Base-by-base conservation (phyloP, 2,797 vertebrate genomes). In the Esox masquinongy region DNA sequence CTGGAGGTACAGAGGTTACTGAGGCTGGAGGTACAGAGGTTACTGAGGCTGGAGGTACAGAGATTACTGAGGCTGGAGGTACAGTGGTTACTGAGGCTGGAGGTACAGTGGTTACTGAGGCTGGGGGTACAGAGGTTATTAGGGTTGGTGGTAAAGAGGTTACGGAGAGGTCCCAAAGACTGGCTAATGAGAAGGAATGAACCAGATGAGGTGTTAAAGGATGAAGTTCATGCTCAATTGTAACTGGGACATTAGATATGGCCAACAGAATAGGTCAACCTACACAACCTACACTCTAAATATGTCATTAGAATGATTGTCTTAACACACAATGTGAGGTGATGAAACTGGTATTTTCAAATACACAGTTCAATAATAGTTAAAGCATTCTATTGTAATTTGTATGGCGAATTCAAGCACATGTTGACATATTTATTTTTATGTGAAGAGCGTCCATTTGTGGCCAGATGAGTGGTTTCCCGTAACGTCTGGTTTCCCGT, bases 121-220 rank as follows among this genome's bases (percentile, higher is more conserved):
- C 36, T 39, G 36, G 36, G 5, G 36, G 5, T 39, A 39, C 36
- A 39, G 36, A 39, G 36, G 36, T 39, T 39, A 39, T 39, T 39
- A 82, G 77, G 79, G 76, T 79, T 70, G 68, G 70, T 78, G 86
- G 80, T 85, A 50, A 15, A 81, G 77, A 72, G 84, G 84, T 90
- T 84, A 81, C 26, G 81, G 81, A 82, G 74, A 77, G 69, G 67
- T 80, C 83, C 83, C 85, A 78, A 39, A 84, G 82, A 82, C 17
- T n/a, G 6, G 75, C 69, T 88, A 83, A 88, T 90, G 87, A 87
- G 68, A 84, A 89, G 88, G 72, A 83, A 22, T 87, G 83, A 85
- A 80, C 85, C 80, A 89, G 83, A 92, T 89, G 89, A 92, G 85
- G 89, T 92, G 90, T 79, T 82, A 68, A 50, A 56, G 72, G 87